Evolutionary conservation across 1,140 invertebrate species (phyloP), one percentile per base, ranked within the genome.

Genomic region (Eubasilissa regina): DNA sequence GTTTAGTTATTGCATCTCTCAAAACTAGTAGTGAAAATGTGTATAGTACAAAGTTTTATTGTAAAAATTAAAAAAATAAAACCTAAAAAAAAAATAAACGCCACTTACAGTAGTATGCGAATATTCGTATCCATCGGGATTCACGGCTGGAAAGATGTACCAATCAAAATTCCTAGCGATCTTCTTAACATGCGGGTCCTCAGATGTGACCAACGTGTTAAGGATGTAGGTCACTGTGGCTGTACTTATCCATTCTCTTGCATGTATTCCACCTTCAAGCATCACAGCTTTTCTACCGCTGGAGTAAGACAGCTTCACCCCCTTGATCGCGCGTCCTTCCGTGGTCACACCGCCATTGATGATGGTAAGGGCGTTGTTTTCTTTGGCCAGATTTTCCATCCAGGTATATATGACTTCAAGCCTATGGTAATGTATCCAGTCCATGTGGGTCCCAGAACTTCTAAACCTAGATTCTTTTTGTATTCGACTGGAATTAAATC

Each of bases 81-180:
- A n/a, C n/a, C n/a, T n/a, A n/a, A n/a, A n/a, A 35, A 47, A 13
- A 47, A 17, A 72, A 72, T 15, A 35, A 35, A 3, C 25, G 1
- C 25, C 25, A 79, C 84, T 87, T 85, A 92, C 91, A 3, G 55
- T 85, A 0, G 86, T 86, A 75, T 92, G 91, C 0, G 93, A 90
- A 83, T 91, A 94, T 7, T 89, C 92, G 83, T 93, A 95, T 47
- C 95, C 95, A 86, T 96, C 95, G 1, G 94, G 94, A 85, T 94
- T 94, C 6, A 90, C 84, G 19, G 89, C 85, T 0, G 93, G 93
- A 58, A 94, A 86, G n/a, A 94, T 88, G 81, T 93, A 93, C 93
- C 93, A 94, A 48, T 93, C 91, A 76, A 92, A 87, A 19, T 85
- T 87, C 21, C 91, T 87, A 0, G 94, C 90, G 15, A 92, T 83